Base-by-base conservation (phyloP, 2,888 invertebrate species). In the Nomada fabriciana region DNA sequence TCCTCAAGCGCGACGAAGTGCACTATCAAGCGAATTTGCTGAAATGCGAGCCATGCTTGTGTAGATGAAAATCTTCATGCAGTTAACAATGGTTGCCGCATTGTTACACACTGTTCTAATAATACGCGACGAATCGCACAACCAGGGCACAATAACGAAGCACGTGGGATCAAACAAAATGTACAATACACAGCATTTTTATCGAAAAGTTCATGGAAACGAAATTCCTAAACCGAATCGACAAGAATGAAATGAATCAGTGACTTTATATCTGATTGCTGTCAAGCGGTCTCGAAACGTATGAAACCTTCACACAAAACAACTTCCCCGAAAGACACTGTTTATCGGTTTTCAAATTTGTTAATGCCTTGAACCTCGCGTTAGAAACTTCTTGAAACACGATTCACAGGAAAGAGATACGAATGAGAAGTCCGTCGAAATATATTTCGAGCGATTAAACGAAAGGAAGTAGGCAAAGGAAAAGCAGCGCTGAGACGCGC, bases 81-180 rank as follows among this genome's bases (percentile, higher is more conserved):
- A 76, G 80, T 63, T 77, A 75, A 78, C 80, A 78, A 83, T 82
- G 83, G 80, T 85, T 61, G 85, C 72, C 79, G 76, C 80, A 65
- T 82, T 69, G 74, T 85, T 76, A 75, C 77, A 77, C 73, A 85
- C 72, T 57, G 84, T 86, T 87, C 83, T 87, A 88, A 80, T 82
- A 79, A 76, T 86, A 82, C 60, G 71, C 61, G 53, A 20, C 59
- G 50, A 68, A 68, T 68, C 70, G 20, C 36, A 47, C 60, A 64
- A 50, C 36, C 71, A 43, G 71, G 57, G 36, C 36, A 76, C 71
- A 60, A 77, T 75, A 81, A 74, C 68, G 76, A 76, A 67, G 60
- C 87, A 88, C 88, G 86, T 87, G 86, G 86, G 81, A 76, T 72
- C 75, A 65, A 57, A 67, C 23, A 36, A 25, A 55, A 61, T 65